Conservation (phyloP, 2,888 invertebrate genomes). For the Elysia crispata region DNA sequence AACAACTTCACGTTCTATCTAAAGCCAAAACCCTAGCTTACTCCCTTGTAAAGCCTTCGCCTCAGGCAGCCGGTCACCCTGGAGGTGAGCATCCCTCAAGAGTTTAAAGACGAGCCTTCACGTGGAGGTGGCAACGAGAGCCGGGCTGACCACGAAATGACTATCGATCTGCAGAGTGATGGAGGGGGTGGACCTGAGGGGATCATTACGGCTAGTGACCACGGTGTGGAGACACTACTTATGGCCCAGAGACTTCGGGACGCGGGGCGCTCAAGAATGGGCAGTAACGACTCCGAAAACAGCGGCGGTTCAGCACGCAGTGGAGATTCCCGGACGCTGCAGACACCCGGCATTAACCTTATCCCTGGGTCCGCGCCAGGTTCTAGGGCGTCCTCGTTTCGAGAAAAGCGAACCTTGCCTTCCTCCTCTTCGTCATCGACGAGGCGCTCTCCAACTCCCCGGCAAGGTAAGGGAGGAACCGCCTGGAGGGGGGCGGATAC, state of each 20-base stretch:
- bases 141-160: too few species aligned
- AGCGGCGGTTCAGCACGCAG: conserved; percentile 6
- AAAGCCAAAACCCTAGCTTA: background rate
- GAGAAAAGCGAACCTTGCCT: conserved; percentile 15
- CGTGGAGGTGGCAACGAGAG: background rate
- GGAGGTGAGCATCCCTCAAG: conserved; percentile 15
- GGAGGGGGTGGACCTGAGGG: too few species aligned
- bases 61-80: conserved; percentile 3
- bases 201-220: too few species aligned
- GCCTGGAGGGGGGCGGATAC: background rate
- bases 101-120: conserved; percentile 32
- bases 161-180: too few species aligned
- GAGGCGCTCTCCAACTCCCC: background rate
- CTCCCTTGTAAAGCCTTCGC: background rate
- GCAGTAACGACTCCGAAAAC: conserved; percentile 37
- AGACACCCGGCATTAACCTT: conserved; percentile 16
- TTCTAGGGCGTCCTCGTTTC: conserved; percentile 45
- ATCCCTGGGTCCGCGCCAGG: conserved; percentile 30
- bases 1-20: background rate
- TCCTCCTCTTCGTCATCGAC: background rate
- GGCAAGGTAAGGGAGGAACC: background rate
- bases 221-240: too few species aligned
- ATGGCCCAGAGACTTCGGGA: background rate
- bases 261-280: conserved; percentile 17
- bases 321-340: background rate